phyloP scores from a whole-genome alignment of 2,888 invertebrate species.

The Apodemia mormo region DNA sequence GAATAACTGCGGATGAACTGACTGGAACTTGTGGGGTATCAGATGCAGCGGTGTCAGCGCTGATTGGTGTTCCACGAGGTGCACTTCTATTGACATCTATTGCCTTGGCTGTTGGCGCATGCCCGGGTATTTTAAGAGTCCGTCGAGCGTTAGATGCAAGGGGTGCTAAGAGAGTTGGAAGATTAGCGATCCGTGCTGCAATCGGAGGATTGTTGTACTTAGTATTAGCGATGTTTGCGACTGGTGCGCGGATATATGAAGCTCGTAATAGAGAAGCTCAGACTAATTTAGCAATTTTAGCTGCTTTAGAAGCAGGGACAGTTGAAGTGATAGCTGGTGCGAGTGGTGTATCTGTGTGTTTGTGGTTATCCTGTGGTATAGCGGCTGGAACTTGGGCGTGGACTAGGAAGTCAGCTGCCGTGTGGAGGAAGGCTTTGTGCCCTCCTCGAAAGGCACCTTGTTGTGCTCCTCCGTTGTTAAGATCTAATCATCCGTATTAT shows the following conservation, averaged over 20 bases:
- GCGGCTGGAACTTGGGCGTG: constrained; percentile 86
- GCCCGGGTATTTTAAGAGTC: constrained; percentile 88
- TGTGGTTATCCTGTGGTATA: constrained; percentile 83
- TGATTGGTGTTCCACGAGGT: constrained; percentile 83
- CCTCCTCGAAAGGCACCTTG: constrained; percentile 66
- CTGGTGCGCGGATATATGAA: constrained; percentile 86
- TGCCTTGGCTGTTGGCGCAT: constrained; percentile 87
- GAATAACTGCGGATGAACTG: constrained; percentile 89
- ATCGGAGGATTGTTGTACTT: constrained; percentile 90
- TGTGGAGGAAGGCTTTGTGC: constrained; percentile 80
- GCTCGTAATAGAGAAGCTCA: constrained; percentile 76
- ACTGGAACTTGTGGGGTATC: constrained; percentile 91
- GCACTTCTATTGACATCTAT: constrained; percentile 85
- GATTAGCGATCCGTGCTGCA: constrained; percentile 88
- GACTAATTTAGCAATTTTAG: constrained; percentile 67
- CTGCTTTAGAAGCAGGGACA: constrained; percentile 70
- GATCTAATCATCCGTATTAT: constrained; percentile 63
- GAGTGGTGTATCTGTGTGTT: constrained; percentile 79
- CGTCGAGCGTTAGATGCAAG: constrained; percentile 76
- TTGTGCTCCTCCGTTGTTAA: constrained; percentile 62
- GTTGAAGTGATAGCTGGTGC: constrained; percentile 48
- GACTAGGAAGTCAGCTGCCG: constrained; percentile 82
- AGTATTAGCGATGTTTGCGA: constrained; percentile 85
- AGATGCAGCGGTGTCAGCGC: constrained; percentile 81
- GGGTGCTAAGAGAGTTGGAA: constrained; percentile 86